A percentile compares a stretch with the other conserved stretches of the same genome.
Evolutionary conservation across 2,113 vertebrate species (phyloP).

Genomic region (Anseranas semipalmata): DNA sequence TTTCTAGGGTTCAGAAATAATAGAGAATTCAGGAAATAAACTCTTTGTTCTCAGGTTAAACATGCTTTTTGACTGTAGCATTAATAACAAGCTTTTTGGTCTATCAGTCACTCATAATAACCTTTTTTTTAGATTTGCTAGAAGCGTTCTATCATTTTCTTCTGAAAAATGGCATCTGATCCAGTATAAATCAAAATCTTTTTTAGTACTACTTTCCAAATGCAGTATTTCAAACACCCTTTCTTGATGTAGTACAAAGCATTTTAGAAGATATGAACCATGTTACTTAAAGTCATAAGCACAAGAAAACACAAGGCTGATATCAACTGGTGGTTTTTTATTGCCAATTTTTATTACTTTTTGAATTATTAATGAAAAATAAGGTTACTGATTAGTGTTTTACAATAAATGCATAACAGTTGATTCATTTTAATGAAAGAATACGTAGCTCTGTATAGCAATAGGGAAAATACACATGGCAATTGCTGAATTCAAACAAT

Average conservation of each 20-base stretch:
- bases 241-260: neutral
- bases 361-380: neutral
- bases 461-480: neutral
- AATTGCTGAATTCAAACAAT: neutral
- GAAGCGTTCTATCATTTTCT: constrained; percentile 57
- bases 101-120: neutral
- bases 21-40: neutral
- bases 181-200: constrained; percentile 25
- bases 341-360: neutral
- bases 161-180: constrained; percentile 58
- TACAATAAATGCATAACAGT: neutral
- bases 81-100: neutral
- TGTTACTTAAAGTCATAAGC: neutral
- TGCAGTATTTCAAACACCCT: neutral
- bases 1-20: neutral
- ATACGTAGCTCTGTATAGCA: neutral
- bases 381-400: neutral
- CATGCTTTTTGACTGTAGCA: neutral
- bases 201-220: constrained; percentile 32
- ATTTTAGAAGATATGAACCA: neutral
- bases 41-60: neutral
- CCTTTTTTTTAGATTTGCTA: constrained; percentile 52
- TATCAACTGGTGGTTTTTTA: neutral
- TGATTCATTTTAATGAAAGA: constrained; percentile 34
- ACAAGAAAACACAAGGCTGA: neutral